Base-by-base conservation (phyloP, 2,113 vertebrate species). In the Cyprinodon tularosa region DNA sequence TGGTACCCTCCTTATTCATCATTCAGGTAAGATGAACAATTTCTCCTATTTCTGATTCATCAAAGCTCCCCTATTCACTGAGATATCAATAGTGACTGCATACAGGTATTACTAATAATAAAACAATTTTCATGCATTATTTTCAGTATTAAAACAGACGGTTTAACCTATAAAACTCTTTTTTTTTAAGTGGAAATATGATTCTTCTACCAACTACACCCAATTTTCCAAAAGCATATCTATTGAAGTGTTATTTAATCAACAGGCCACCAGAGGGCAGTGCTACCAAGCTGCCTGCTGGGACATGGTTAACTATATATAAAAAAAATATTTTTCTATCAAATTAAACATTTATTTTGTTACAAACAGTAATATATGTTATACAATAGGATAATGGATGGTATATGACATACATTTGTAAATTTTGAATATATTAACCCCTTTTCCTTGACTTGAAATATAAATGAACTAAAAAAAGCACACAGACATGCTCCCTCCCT, bases 1-100 rank as follows among this genome's bases (percentile, higher is more conserved):
- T 66, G 96, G 96, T 62, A 94, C 96, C 42, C 94, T 95, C 5
- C 89, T 97, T 92, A 94, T 96, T 89, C 95, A 91, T 72, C 96
- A 97, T 78, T 98, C 97, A 94, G 97, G 97, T 98, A 91, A 83
- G 47, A 29, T 1, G 3, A 70, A 22, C 2, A 1, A n/a, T 20
- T 65, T 62, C 4, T 57, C 44, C 6, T 64, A 1, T 29, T 13
- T 65, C 29, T 57, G 45, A 48, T 53, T 11, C 3, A 0, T 48
- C 29, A 9, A 17, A 42, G 9, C 14, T 48, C 20, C 14, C 38
- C 5, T 14, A 40, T 42, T 14, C 12, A n/a, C 61, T 60, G 53
- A n/a, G 22, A 8, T 17, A 11, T 36, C 2, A 9, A 5, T 36
- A 13, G 2, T 45, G 15, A 64, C 37, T 67, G n/a, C 20, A 12